Percentiles rank a stretch among this genome's conserved stretches.
Evolutionary conservation across 2,888 invertebrate genomes (phyloP).

Genomic region (Zele albiditarsus): DNA sequence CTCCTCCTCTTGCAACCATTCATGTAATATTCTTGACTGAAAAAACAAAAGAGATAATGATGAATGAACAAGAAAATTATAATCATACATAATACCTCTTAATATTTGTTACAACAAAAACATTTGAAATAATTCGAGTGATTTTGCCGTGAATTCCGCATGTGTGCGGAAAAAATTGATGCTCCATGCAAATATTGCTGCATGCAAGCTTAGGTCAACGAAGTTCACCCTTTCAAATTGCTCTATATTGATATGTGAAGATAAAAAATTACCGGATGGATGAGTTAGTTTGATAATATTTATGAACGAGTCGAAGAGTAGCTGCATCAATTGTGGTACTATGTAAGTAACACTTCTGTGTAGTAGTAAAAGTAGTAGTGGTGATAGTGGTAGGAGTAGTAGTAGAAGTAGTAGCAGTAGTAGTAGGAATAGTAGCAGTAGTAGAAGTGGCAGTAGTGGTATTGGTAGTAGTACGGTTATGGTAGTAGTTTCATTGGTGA

Average conservation of each 20-base stretch:
- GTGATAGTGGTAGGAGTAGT: conserved; percentile 26
- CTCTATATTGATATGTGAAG: conserved; percentile 19
- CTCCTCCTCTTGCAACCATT: conserved; percentile 65
- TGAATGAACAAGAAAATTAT: not conserved
- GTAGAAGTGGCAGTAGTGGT: not conserved
- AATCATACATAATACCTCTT: not conserved
- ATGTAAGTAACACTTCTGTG: not conserved
- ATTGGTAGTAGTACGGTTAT: not conserved
- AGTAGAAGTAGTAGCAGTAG: conserved; percentile 14
- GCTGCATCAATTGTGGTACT: conserved; percentile 7
- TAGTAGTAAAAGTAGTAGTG: conserved; percentile 3
- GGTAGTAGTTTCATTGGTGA: not conserved
- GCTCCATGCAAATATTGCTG: no score
- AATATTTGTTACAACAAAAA: not conserved
- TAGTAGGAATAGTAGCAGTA: conserved; percentile 14
- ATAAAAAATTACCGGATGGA: conserved; percentile 50
- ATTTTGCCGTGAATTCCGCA: not conserved
- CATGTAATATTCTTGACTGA: conserved; percentile 66
- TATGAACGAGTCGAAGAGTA: conserved; percentile 17
- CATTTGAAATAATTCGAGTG: not conserved
- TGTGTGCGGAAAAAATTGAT: not conserved
- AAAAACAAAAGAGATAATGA: conserved; percentile 44
- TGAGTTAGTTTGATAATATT: conserved; percentile 48
- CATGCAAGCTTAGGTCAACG: not conserved
- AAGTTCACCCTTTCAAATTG: conserved; percentile 14